Percentiles rank a stretch among this genome's conserved stretches.
Evolutionary conservation across 2,797 vertebrate genomes (phyloP).

Genomic region (Takifugu ocellatus): DNA sequence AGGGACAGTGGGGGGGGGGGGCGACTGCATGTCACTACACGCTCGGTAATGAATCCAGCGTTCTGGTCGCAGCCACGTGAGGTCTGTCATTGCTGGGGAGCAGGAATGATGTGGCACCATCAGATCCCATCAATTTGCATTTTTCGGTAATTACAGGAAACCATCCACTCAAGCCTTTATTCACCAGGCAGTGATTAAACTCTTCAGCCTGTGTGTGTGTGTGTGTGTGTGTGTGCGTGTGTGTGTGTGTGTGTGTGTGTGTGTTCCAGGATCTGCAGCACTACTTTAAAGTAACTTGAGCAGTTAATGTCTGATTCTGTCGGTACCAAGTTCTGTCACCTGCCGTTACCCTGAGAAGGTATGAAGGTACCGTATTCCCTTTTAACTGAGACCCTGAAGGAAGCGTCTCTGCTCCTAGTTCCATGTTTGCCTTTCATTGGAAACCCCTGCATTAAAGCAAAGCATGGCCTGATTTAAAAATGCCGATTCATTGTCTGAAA

Average conservation of each 20-base stretch:
- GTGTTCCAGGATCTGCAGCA: too few relatives aligned
- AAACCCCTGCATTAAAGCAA: constrained; percentile 10
- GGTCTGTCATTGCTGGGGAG: too few relatives aligned
- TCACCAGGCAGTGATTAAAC: neutral
- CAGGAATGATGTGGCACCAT: too few relatives aligned
- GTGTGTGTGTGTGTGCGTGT: too few relatives aligned
- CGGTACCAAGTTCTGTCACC: constrained; percentile 1
- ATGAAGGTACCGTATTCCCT: constrained; percentile 1
- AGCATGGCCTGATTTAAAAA: constrained; percentile 2
- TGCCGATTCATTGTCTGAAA: constrained; percentile 11
- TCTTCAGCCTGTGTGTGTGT: too few relatives aligned
- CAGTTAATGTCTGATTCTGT: neutral
- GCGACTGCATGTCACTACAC: too few relatives aligned
- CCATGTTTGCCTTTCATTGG: constrained; percentile 5
- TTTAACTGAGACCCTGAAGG: constrained; percentile 15
- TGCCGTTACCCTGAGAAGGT: constrained; percentile 1
- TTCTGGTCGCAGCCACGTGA: neutral
- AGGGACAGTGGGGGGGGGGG: too few relatives aligned
- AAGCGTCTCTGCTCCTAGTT: constrained; percentile 2
- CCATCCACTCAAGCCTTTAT: neutral
- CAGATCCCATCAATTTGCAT: neutral
- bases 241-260: too few relatives aligned
- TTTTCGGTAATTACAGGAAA: constrained; percentile 11
- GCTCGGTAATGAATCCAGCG: neutral
- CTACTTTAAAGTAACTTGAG: neutral